Base-by-base conservation (phyloP, 1,140 invertebrate species). In the Chelonus insularis region DNA sequence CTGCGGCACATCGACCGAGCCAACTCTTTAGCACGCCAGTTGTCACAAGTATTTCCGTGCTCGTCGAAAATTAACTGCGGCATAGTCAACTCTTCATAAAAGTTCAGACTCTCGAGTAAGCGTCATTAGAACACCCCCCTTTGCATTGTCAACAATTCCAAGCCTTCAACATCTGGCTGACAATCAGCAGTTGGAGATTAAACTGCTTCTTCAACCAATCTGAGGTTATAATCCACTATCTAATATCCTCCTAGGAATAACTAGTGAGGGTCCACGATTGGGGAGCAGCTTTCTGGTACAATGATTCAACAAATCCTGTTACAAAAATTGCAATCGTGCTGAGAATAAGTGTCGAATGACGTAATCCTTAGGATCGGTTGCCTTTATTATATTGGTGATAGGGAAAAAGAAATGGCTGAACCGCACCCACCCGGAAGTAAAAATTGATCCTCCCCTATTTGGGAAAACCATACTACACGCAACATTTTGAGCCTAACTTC, bases 331-430 rank as follows among this genome's bases (percentile, higher is more conserved):
- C 14, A 18, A 16, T 14, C 14, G 3, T 45, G 41, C 16, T 34
- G 25, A 25, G 29, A 23, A 7, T 51, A 11, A 37, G 34, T 39
- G 6, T 16, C 32, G 9, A 54, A 54, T 39, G 14, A 54, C 34
- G 57, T 59, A 37, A 20, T 25, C 57, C 48, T 48, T 37, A 25
- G 20, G 12, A 11, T 12, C 48, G 1, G 8, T 51, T 1, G 1
- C 11, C 14, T 47, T 9, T 47, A 14, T 60, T 20, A 52, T 52
- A 45, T 36, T 23, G 57, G 18, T 29, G 34, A 58, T 21, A 43
- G 9, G 36, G 32, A 52, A 25, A 50, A 51, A 48, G 34, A 48
- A 52, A 60, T 52, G 48, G 58, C 58, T 60, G 58, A 60, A 34
- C 58, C 58, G 58, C 58, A 52, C 58, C 58, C 58, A 60, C 37